phyloP scores from a whole-genome alignment of 2,888 invertebrate species.

The Cataglyphis rosenhaueri region DNA sequence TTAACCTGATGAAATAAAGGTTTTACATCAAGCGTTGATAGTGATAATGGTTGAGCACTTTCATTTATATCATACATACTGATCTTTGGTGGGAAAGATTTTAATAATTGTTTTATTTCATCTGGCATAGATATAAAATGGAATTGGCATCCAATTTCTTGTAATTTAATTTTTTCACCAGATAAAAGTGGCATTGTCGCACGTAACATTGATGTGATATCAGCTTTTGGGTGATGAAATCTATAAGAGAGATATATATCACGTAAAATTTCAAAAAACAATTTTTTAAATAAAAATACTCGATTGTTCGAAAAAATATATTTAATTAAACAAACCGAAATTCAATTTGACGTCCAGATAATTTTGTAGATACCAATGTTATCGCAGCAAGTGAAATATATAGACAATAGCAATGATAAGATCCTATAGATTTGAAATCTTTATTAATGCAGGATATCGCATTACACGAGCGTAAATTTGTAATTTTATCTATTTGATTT shows the following conservation, averaged over 20 bases:
- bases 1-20: constrained; percentile 77
- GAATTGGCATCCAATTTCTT: constrained; percentile 81
- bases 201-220: constrained; percentile 77
- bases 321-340: constrained; percentile 76
- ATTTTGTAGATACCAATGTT: constrained; percentile 71
- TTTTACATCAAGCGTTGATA: constrained; percentile 76
- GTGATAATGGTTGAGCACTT: constrained; percentile 74
- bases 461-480: constrained; percentile 59
- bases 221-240: constrained; percentile 83
- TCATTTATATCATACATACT: constrained; percentile 78
- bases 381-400: constrained; percentile 77
- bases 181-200: constrained; percentile 71
- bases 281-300: background rate
- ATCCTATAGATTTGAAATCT: constrained; percentile 69
- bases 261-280: background rate
- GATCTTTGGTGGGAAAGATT: constrained; percentile 81
- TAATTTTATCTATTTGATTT: constrained; percentile 50
- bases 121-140: constrained; percentile 81
- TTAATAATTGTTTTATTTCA: constrained; percentile 80
- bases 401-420: constrained; percentile 80
- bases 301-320: constrained; percentile 34
- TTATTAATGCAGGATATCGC: constrained; percentile 18
- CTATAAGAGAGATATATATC: constrained; percentile 65
- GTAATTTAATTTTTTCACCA: constrained; percentile 76
- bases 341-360: constrained; percentile 76